A percentile compares a stretch with the other conserved stretches of the same genome.
These are phyloP conservation scores for Steinernema hermaphroditum DNA, from an alignment of 2,888 invertebrate species.

Conservation along the genomic window DNA sequence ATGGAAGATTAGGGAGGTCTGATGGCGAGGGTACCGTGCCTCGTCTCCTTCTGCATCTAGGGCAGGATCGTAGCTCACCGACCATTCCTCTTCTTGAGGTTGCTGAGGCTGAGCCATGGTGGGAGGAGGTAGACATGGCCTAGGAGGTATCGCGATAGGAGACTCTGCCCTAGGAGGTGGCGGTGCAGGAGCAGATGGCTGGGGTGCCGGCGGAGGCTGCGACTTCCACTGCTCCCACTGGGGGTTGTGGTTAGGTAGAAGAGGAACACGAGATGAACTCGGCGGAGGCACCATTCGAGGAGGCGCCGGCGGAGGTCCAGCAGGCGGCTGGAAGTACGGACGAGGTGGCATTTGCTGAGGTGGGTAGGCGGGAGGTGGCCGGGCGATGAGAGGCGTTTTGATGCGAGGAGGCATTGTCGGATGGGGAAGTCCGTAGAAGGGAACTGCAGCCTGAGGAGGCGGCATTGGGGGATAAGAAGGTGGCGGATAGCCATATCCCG, in stretches of 20 bases:
- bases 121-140: background rate
- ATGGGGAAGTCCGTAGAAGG: background rate
- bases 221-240: background rate
- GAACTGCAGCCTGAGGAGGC: background rate
- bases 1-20: background rate
- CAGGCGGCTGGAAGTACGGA: background rate
- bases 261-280: background rate
- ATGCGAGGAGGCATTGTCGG: background rate
- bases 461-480: background rate
- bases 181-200: background rate
- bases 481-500: background rate
- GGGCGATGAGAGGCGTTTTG: background rate
- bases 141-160: background rate
- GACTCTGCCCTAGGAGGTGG: background rate
- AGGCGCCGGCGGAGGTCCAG: background rate
- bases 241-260: background rate
- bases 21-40: background rate
- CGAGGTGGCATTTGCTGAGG: background rate
- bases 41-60: slow-evolving; percentile 9
- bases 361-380: slow-evolving; percentile 1
- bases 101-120: background rate
- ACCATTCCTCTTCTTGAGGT: slow-evolving; percentile 1
- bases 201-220: background rate
- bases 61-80: slow-evolving; percentile 17
- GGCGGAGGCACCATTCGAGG: background rate